These are phyloP conservation scores for Siderastrea siderea DNA, from an alignment of 92 coral and sea anemone genomes.

Conservation along the genomic window DNA sequence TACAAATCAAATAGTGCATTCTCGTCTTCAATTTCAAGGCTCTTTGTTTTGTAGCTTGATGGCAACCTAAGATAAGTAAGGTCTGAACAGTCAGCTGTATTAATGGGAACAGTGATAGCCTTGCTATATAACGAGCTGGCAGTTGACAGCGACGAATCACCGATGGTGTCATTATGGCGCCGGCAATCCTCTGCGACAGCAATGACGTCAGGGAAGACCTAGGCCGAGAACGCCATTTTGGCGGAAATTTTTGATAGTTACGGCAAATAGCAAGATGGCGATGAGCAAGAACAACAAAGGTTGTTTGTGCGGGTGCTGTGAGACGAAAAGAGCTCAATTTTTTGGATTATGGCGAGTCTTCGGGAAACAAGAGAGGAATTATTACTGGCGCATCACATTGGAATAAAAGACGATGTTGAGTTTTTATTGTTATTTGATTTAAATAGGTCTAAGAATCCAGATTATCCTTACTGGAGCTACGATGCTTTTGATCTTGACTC, in stretches of 20 bases:
- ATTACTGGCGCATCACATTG: neutral
- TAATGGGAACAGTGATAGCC: too few species aligned
- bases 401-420: neutral
- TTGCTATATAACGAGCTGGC: too few species aligned
- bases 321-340: too few species aligned
- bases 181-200: constrained; percentile 4
- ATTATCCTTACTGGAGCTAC: constrained; percentile 37
- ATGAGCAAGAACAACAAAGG: neutral
- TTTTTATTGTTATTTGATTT: constrained; percentile 26
- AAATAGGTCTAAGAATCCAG: constrained; percentile 25
- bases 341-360: constrained; percentile 11
- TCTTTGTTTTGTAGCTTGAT: too few species aligned
- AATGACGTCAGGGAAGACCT: neutral
- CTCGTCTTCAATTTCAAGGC: too few species aligned
- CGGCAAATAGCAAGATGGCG: neutral
- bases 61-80: too few species aligned
- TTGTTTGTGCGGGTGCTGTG: neutral
- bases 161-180: neutral
- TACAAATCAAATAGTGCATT: too few species aligned
- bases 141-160: too few species aligned
- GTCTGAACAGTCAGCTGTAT: too few species aligned
- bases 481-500: constrained; percentile 37
- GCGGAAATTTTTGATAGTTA: neutral
- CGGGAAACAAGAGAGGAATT: constrained; percentile 11
- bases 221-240: neutral